Base-by-base conservation (phyloP, 2,797 vertebrate species). In the Hypotaenidia okinawae region DNA sequence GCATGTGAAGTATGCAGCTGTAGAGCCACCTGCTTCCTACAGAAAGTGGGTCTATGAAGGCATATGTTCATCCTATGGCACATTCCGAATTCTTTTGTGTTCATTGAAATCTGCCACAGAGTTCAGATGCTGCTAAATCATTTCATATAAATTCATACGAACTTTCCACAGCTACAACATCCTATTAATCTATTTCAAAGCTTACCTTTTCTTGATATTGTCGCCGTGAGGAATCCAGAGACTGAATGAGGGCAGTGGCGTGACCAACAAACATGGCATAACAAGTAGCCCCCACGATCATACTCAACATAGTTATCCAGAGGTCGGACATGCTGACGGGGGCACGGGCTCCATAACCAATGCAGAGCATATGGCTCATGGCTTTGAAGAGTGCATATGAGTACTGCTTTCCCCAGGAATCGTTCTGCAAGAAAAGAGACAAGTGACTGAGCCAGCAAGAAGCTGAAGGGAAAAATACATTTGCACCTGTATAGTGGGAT, bases 201-300 rank as follows among this genome's bases (percentile, higher is more conserved):
- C 10, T 15, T 98, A 99, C 99, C 99, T 99, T 99, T 96, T 99
- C 99, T 96, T 99, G 99, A 96, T 99, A 99, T 54, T 99, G 99
- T 52, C 99, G 96, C 73, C 99, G 98, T 0, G 99, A 99, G 5
- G 99, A 99, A 95, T 99, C 99, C 98, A 99, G 97, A 35, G 99
- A 99, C 94, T 99, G 99, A 94, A 99, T 99, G 62, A 99, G 98
- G 81, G 99, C 99, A 1, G 99, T 99, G 80, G 99, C 99, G 1
- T 99, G 99, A 69, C 99, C 99, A 32, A 99, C 99, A 92, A 99
- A 99, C 99, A 99, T 99, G 97, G 99, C 99, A 17, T 99, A 99
- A 96, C 99, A 99, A 21, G 99, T 99, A 64, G 99, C 99, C 4
- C 99, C 99, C 41, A 99, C 99, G 2, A 99, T 99, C 99, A 99